Evolutionary conservation across 1,140 invertebrate genomes (phyloP), one percentile per base, ranked within the genome.

Genomic region (Aphelenchoides fujianensis): DNA sequence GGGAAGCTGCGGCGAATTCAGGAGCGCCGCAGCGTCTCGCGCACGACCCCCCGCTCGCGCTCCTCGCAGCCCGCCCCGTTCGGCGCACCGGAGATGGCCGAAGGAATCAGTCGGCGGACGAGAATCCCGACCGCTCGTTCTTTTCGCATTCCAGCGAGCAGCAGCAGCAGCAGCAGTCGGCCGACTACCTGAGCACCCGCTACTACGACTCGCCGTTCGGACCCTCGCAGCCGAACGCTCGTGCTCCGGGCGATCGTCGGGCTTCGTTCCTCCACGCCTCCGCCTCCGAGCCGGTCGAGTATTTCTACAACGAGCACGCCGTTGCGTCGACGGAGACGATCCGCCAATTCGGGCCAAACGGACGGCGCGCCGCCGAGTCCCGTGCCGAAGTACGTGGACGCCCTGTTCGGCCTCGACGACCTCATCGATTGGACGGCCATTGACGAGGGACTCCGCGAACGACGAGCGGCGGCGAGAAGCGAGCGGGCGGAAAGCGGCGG

Each of bases 351-450:
- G 41, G n/a, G n/a, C n/a, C n/a, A 48, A 59, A 19, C 23, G 12
- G 5, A 5, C 5, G 5, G 34, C 28, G 34, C 7, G 7, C 5
- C 55, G 55, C 55, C 55, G 3, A 57, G 5, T 66, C 57, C 41
- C 16, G 57, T 61, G 16, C 5, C 16, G 30, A 54, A 61, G 23
- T 66, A 66, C 62, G 61, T 66, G 16, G 62, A 66, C 7, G 5
- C 62, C 7, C 5, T 66, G 7, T 66, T 48, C 62, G 67, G 67
- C 30, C 27, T 66, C 34, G 30, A 66, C 16, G 19, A 66, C 67
- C 62, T 66, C 19, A 59, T 59, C 27, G 55, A 59, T 59, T 59
- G 55, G 55, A 5, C 5, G 12, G 19, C 55, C 5, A 59, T 59
- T 7, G 41, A 48, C 23, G 41, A 48, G 23, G 41, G 41, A 48